A percentile compares a stretch with the other conserved stretches of the same genome.
These are phyloP conservation scores for Perccottus glenii DNA, from an alignment of 2,113 vertebrate species.

Conservation along the genomic window DNA sequence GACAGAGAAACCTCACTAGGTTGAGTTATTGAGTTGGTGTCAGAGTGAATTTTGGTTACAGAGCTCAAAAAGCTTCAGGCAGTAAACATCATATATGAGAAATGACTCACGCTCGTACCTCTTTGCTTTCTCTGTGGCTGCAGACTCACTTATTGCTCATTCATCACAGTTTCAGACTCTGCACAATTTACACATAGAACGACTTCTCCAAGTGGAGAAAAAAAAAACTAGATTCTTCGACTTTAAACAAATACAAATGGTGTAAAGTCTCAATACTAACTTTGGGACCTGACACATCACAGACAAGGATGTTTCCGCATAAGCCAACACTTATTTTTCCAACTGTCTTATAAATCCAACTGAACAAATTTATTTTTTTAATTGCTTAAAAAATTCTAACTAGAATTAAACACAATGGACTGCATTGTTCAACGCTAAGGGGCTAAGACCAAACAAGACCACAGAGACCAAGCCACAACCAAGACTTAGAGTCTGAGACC, in stretches of 20 bases:
- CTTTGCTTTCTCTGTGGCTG: slow-evolving; percentile 2
- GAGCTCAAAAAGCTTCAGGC: slow-evolving; percentile 54
- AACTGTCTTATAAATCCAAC: no score
- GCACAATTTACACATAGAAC: not conserved
- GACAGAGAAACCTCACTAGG: slow-evolving; percentile 18
- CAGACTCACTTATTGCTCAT: slow-evolving; percentile 12
- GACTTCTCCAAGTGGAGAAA: not conserved
- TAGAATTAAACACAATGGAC: no score
- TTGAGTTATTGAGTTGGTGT: slow-evolving; percentile 59
- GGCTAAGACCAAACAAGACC: no score
- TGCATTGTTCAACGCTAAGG: no score
- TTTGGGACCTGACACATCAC: not conserved
- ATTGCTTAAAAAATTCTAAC: no score
- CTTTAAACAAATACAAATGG: not conserved
- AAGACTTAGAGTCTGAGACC: no score
- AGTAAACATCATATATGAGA: slow-evolving; percentile 41
- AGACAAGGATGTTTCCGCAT: not conserved
- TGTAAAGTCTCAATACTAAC: slow-evolving; percentile 3
- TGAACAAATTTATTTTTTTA: no score
- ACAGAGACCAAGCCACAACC: no score
- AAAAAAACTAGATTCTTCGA: not conserved
- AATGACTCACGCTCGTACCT: slow-evolving; percentile 16
- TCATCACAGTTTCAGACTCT: slow-evolving; percentile 23
- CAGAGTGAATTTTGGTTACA: slow-evolving; percentile 60
- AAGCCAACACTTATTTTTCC: not conserved